Evolutionary conservation across 2,797 vertebrate genomes (phyloP).

Genomic region (Acridotheres tristis): DNA sequence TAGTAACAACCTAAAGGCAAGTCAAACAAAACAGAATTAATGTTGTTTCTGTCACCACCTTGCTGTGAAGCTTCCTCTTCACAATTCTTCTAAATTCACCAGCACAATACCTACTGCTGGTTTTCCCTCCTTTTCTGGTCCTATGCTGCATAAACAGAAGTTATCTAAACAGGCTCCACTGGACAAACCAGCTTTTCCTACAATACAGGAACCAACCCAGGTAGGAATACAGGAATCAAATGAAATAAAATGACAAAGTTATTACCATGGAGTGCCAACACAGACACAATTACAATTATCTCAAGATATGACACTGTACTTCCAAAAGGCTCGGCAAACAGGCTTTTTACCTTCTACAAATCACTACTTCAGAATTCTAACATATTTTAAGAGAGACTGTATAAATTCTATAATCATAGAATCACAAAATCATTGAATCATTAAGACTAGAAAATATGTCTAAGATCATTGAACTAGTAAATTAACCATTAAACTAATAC

Average conservation of each 20-base stretch:
- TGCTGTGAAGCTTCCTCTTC: neutral
- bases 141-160: neutral
- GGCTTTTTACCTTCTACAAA: neutral
- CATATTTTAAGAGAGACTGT: neutral
- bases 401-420: neutral
- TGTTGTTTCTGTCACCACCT: neutral
- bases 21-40: slow-evolving; percentile 12
- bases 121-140: slow-evolving; percentile 11
- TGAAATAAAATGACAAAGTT: neutral
- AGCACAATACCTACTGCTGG: neutral
- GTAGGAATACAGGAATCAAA: slow-evolving; percentile 1
- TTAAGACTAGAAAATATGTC: neutral
- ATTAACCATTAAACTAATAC: neutral
- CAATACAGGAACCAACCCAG: neutral
- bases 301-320: neutral
- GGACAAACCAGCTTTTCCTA: slow-evolving; percentile 17
- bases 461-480: neutral
- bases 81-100: neutral
- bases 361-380: neutral
- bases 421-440: neutral
- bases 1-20: neutral
- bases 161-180: neutral
- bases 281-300: neutral
- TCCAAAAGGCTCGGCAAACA: neutral
- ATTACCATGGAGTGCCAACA: neutral